These are phyloP conservation scores for Mythimna loreyi DNA, from an alignment of 2,888 invertebrate species.

Conservation along the genomic window DNA sequence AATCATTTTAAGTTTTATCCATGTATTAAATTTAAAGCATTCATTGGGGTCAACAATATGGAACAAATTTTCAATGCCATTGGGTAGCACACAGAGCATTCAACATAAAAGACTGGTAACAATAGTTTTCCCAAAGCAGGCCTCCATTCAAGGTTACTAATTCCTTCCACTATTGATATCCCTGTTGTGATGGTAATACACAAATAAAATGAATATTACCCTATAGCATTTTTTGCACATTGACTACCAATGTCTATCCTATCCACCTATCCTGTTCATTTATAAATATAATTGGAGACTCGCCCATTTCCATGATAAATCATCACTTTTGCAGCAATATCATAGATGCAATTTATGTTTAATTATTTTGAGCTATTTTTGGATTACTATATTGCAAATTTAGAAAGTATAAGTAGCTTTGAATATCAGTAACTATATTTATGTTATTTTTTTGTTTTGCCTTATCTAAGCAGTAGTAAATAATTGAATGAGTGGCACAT, in stretches of 20 bases:
- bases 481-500: not conserved
- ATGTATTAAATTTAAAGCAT: slow-evolving; percentile 35
- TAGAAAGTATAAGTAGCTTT: not conserved
- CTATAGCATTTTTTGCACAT: not conserved
- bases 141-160: slow-evolving; percentile 66
- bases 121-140: slow-evolving; percentile 55
- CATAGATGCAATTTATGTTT: slow-evolving; percentile 10
- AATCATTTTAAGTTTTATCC: slow-evolving; percentile 22
- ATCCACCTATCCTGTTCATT: slow-evolving; percentile 29
- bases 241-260: slow-evolving; percentile 13
- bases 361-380: slow-evolving; percentile 20
- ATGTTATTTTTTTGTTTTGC: not conserved
- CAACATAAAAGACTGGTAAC: slow-evolving; percentile 47
- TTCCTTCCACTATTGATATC: slow-evolving; percentile 59
- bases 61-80: slow-evolving; percentile 77
- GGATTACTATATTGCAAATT: not conserved
- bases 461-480: not conserved
- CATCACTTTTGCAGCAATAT: slow-evolving; percentile 36
- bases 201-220: not conserved
- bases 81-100: slow-evolving; percentile 66
- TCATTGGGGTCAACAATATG: slow-evolving; percentile 63
- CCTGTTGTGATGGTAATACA: slow-evolving; percentile 18
- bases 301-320: slow-evolving; percentile 35
- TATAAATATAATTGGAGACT: slow-evolving; percentile 60
- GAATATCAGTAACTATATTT: not conserved